Evolutionary conservation across 2,797 vertebrate genomes (phyloP).

Genomic region (Lepilemur ruficaudatus): DNA sequence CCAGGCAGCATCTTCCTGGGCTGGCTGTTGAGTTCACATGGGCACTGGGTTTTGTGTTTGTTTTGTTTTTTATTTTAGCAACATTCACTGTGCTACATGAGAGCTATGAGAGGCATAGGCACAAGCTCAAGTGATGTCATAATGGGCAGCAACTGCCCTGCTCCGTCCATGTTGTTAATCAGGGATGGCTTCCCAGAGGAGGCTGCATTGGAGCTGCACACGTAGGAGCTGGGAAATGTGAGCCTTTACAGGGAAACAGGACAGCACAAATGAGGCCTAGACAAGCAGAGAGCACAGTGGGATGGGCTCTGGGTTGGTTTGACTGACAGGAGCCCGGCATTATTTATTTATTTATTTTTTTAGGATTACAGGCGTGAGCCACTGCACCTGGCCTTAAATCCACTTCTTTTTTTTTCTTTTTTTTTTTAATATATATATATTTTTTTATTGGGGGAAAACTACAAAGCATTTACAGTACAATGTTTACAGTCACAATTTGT

Average conservation of each 20-base stretch:
- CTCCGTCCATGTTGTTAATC: not conserved
- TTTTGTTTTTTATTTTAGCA: not conserved
- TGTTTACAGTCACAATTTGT: too few relatives aligned
- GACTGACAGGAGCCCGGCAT: not conserved
- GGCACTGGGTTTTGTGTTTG: not conserved
- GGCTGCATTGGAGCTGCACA: fast-evolving
- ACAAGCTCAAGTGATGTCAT: not conserved
- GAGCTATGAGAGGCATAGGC: fast-evolving
- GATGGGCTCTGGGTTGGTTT: too few relatives aligned
- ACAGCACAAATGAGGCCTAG: not conserved
- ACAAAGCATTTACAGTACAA: too few relatives aligned
- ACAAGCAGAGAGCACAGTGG: not conserved
- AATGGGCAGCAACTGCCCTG: fast-evolving
- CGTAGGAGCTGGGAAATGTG: not conserved
- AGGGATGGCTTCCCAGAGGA: not conserved
- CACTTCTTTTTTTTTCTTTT: too few relatives aligned
- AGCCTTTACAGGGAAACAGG: not conserved
- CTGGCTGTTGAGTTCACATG: not conserved
- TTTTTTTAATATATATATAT: too few relatives aligned
- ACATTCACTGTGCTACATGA: fast-evolving
- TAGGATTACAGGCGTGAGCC: too few relatives aligned
- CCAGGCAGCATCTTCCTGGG: not conserved
- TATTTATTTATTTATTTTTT: too few relatives aligned
- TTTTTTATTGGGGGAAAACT: too few relatives aligned
- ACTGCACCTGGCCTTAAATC: too few relatives aligned